Evolutionary conservation across 1,140 invertebrate genomes (phyloP).

Genomic region (Zaprionus ornatus): DNA sequence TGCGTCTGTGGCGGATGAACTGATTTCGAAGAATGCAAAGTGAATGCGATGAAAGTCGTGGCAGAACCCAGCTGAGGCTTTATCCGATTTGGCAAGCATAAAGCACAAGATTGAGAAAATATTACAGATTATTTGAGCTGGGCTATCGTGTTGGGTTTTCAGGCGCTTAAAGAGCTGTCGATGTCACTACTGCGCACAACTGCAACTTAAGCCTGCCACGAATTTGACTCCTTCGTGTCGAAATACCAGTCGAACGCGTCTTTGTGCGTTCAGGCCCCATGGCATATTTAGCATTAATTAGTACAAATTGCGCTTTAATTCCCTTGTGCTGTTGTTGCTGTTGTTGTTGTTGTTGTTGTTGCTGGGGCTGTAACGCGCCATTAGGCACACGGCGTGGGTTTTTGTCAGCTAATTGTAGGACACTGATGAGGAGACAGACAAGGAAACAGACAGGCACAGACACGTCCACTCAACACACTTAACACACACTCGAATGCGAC

Average conservation of each 20-base stretch:
- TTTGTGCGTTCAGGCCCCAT: constrained; percentile 8
- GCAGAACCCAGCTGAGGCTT: not conserved
- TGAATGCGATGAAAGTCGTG: not conserved
- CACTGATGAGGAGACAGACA: constrained; percentile 36
- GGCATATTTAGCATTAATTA: constrained; percentile 66
- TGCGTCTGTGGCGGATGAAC: constrained; percentile 1
- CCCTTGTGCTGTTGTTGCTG: constrained; percentile 26
- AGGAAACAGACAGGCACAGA: constrained; percentile 20
- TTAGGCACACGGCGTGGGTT: constrained; percentile 40
- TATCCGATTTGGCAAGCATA: not conserved
- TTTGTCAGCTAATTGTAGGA: constrained; percentile 51
- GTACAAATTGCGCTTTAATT: constrained; percentile 72
- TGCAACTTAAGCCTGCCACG: not conserved
- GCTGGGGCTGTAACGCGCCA: constrained; percentile 38
- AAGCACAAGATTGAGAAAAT: not conserved
- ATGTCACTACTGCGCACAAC: not conserved
- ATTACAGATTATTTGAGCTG: not conserved
- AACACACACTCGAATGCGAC: constrained; percentile 30
- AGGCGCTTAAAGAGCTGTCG: not conserved
- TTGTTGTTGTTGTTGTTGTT: constrained; percentile 17
- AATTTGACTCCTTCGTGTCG: not conserved
- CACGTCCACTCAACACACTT: constrained; percentile 36
- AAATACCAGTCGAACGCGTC: not conserved
- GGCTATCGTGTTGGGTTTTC: not conserved
- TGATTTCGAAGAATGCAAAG: not conserved